Base-by-base conservation (phyloP, 2,113 vertebrate species). In the Pedetes capensis region DNA sequence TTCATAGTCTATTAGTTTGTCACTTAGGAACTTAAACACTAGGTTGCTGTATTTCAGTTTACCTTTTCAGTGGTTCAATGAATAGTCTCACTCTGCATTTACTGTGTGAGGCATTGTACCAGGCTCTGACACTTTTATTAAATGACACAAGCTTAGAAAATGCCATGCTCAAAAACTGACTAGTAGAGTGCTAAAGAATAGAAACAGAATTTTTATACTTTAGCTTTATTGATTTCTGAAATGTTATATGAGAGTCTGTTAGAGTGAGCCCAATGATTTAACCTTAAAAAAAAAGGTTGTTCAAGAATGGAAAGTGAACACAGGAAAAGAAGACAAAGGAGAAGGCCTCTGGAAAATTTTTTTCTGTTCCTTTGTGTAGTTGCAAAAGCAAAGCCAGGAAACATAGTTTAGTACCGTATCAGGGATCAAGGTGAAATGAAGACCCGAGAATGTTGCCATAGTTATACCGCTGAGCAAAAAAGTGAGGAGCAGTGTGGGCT, bases 141-240 rank as follows among this genome's bases (percentile, higher is more conserved):
- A 95, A 57, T 84, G 87, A 39, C 55, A 75, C 39, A 44, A 87
- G 42, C n/a, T 96, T 94, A 53, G 84, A 94, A 83, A 78, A 84
- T 74, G 47, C 25, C 14, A 7, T 89, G 44, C 74, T 93, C 8
- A 72, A 81, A 83, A 85, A 51, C 71, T 63, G 51, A 12, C 59
- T 59, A 4, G 71, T 68, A 13, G 76, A 86, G 37, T 75, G n/a
- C 55, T 49, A 47, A 78, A 83, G 37, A 79, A 59, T 72, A 39
- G 64, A 80, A 94, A 63, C 18, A 76, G 68, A 79, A 42, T 16
- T n/a, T 76, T 51, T 12, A 86, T 12, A 29, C 6, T 93, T 53
- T 68, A 37, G 42, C 16, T 47, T 39, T 82, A 91, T 49, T 93
- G 81, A 80, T 51, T 84, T 37, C 53, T 51, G 47, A 69, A 90